Percentiles rank a stretch among this genome's conserved stretches.
phyloP scores from a whole-genome alignment of 2,113 vertebrate genomes.

The Corythoichthys haematopterus region DNA sequence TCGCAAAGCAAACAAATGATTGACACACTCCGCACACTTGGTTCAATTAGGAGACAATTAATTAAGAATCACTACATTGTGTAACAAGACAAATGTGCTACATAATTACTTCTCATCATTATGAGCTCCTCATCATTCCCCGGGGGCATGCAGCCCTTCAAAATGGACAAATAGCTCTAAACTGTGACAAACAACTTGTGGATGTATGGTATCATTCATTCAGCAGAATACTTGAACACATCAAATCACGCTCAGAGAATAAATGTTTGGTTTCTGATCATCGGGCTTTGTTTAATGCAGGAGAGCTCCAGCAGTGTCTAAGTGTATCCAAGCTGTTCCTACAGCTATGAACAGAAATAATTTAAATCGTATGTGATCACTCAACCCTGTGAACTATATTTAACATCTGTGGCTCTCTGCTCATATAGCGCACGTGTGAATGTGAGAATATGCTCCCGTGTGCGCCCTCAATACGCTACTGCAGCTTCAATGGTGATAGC shows the following conservation, averaged over 20 bases:
- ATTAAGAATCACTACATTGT: slow-evolving; percentile 39
- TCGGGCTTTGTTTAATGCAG: slow-evolving; percentile 16
- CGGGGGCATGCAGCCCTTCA: slow-evolving; percentile 6
- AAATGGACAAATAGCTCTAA: slow-evolving; percentile 32
- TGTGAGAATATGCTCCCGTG: slow-evolving; percentile 7
- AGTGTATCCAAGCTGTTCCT: slow-evolving; percentile 31
- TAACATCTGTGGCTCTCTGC: slow-evolving; percentile 49
- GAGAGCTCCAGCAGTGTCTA: slow-evolving; percentile 14
- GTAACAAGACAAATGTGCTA: slow-evolving; percentile 47
- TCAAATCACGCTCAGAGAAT: slow-evolving; percentile 22
- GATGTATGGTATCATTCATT: slow-evolving; percentile 42
- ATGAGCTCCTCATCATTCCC: slow-evolving; percentile 30
- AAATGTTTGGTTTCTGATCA: slow-evolving; percentile 42
- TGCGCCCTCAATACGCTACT: slow-evolving; percentile 1
- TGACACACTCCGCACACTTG: slow-evolving; percentile 23
- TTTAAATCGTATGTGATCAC: slow-evolving; percentile 48
- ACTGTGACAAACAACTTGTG: slow-evolving; percentile 15
- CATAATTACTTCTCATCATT: slow-evolving; percentile 44
- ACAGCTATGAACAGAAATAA: slow-evolving; percentile 52
- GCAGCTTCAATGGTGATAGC: slow-evolving; percentile 27
- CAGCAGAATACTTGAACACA: slow-evolving; percentile 13
- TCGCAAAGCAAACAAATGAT: slow-evolving; percentile 27
- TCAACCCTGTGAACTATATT: slow-evolving; percentile 49
- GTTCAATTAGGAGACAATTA: slow-evolving; percentile 43
- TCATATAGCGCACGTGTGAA: slow-evolving; percentile 22